A percentile compares a stretch with the other conserved stretches of the same genome.
These are phyloP conservation scores for Nomada goodeniana DNA, from an alignment of 2,888 invertebrate genomes.

Conservation along the genomic window DNA sequence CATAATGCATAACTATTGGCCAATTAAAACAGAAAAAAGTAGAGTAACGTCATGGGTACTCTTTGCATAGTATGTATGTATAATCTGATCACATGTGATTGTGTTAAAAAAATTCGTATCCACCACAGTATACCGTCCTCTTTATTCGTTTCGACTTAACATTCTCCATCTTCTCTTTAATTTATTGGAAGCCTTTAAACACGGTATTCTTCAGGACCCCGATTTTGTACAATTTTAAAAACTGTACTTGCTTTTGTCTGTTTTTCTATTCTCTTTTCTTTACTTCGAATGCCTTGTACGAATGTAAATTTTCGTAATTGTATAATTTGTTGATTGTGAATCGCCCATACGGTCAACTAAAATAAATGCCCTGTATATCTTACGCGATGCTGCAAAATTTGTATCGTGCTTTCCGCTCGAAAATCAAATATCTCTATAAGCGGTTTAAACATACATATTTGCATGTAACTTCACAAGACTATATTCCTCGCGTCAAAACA, in stretches of 20 bases:
- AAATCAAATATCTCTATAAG: slow-evolving; percentile 10
- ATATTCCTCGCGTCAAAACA: not conserved
- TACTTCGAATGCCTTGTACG: not conserved
- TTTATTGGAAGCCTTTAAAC: slow-evolving; percentile 60
- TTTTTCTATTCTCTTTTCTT: not conserved
- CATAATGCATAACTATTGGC: not conserved
- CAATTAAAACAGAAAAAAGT: slow-evolving; percentile 8
- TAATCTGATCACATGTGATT: slow-evolving; percentile 47
- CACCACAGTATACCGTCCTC: not conserved
- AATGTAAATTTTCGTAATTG: slow-evolving; percentile 19
- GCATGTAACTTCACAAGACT: not conserved
- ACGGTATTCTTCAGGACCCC: slow-evolving; percentile 44
- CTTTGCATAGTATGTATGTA: slow-evolving; percentile 51
- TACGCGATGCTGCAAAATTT: slow-evolving; percentile 30
- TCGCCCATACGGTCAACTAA: slow-evolving; percentile 32
- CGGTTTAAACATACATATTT: slow-evolving; percentile 1
- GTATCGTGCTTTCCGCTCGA: slow-evolving; percentile 4
- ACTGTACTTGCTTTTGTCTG: not conserved
- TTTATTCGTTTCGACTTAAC: slow-evolving; percentile 38
- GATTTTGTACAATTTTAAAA: slow-evolving; percentile 35
- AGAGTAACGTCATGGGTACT: slow-evolving; percentile 59
- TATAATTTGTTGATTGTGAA: slow-evolving; percentile 39
- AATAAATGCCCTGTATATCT: slow-evolving; percentile 35
- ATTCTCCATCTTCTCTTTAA: slow-evolving; percentile 15
- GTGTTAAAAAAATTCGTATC: slow-evolving; percentile 37